A percentile compares a stretch with the other conserved stretches of the same genome.
These are phyloP conservation scores for Podarcis lilfordi DNA, from an alignment of 2,797 vertebrate species.

Conservation along the genomic window DNA sequence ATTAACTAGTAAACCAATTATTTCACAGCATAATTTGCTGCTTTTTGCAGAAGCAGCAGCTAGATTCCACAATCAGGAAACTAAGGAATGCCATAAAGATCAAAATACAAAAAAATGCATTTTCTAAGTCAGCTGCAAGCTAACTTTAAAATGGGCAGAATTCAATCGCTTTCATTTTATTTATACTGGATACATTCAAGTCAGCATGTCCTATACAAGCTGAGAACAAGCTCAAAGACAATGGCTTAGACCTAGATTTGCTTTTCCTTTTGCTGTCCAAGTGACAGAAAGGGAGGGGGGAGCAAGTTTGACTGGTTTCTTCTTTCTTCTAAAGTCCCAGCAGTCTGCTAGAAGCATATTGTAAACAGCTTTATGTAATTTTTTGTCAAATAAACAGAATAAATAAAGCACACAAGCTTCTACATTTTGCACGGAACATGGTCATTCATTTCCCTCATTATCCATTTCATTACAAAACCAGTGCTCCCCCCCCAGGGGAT, in stretches of 20 bases:
- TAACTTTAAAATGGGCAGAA: not conserved
- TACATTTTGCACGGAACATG: conserved; percentile 21
- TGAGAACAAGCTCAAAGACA: not conserved
- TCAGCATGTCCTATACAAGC: not conserved
- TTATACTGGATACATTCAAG: not conserved
- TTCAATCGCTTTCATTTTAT: not conserved
- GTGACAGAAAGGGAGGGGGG: too few relatives aligned
- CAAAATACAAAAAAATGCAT: not conserved
- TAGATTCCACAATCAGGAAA: not conserved
- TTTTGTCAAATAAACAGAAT: too few relatives aligned
- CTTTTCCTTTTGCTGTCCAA: not conserved
- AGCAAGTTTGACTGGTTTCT: not conserved
- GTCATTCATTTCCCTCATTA: conserved; percentile 26
- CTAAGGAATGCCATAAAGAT: not conserved
- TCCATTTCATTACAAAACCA: conserved; percentile 33
- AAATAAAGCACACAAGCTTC: not conserved
- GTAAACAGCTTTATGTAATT: too few relatives aligned
- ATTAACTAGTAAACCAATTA: not conserved
- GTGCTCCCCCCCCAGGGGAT: too few relatives aligned
- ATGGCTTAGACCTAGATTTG: not conserved
- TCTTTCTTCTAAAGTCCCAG: not conserved
- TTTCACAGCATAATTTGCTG: not conserved
- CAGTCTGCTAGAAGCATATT: too few relatives aligned
- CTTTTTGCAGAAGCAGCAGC: not conserved
- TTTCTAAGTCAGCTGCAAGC: not conserved